phyloP scores from a whole-genome alignment of 2,888 invertebrate species.

The Sminthurinus aureus region DNA sequence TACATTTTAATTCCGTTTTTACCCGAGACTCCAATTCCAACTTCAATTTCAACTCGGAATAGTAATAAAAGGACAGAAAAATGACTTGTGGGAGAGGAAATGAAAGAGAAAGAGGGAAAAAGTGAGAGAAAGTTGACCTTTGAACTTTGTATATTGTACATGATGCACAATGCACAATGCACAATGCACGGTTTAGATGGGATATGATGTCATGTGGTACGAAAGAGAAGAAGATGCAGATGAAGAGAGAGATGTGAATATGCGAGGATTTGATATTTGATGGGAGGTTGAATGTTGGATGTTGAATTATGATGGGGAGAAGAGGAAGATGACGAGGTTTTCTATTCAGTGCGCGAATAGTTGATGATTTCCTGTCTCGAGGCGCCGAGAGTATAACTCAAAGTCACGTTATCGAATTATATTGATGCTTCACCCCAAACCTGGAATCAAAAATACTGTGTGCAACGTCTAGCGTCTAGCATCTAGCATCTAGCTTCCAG shows the following conservation, averaged over 20 bases:
- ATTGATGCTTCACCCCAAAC: conserved; percentile 17
- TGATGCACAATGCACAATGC: background rate
- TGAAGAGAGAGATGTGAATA: background rate
- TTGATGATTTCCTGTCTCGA: conserved; percentile 30
- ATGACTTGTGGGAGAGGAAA: background rate
- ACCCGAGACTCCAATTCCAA: too few species aligned
- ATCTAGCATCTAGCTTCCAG: background rate
- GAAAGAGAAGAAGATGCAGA: background rate
- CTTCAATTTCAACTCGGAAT: too few species aligned
- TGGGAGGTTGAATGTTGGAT: background rate
- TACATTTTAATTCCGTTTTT: too few species aligned
- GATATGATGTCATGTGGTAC: background rate
- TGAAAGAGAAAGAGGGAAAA: background rate
- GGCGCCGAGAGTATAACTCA: conserved; percentile 31
- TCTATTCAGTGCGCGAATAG: conserved; percentile 27
- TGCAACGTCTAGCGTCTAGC: background rate
- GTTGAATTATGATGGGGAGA: background rate
- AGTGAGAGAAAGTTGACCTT: background rate
- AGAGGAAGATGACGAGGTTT: background rate
- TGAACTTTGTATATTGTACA: background rate
- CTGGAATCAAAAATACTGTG: background rate
- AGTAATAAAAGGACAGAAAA: too few species aligned
- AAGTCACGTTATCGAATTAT: conserved; percentile 36
- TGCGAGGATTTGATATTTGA: background rate
- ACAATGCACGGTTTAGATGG: too few species aligned